phyloP scores from a whole-genome alignment of 2,888 invertebrate genomes.

The Minunthozetes semirufus region DNA sequence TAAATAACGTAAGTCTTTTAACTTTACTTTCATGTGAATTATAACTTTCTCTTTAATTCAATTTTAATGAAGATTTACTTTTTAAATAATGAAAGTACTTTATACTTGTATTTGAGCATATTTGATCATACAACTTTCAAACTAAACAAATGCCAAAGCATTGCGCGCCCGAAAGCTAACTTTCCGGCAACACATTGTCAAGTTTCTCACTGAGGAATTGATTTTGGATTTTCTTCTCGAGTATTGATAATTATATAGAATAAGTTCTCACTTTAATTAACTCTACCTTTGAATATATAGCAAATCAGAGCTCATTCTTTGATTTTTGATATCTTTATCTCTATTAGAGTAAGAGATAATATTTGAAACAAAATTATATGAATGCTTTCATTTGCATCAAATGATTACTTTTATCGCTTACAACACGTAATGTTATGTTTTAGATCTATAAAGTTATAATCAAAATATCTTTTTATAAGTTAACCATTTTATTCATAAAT shows the following conservation, averaged over 20 bases:
- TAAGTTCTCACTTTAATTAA: neutral
- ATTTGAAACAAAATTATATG: neutral
- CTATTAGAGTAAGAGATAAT: neutral
- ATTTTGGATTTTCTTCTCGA: neutral
- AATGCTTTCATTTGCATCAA: neutral
- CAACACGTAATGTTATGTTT: too few relatives aligned
- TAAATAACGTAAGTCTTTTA: constrained; percentile 18
- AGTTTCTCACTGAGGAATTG: neutral
- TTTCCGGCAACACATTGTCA: neutral
- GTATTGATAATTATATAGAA: neutral
- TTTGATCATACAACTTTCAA: too few relatives aligned
- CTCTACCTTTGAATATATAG: neutral
- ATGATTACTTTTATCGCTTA: neutral
- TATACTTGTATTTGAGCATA: too few relatives aligned
- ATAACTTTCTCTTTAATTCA: neutral
- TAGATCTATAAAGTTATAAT: too few relatives aligned
- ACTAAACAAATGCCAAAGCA: too few relatives aligned
- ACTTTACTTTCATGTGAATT: neutral
- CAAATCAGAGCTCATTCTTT: neutral
- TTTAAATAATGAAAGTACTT: too few relatives aligned
- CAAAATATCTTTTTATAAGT: too few relatives aligned
- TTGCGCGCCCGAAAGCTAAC: constrained; percentile 22
- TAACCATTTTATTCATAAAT: neutral
- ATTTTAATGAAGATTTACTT: neutral
- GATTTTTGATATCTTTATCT: constrained; percentile 6